Evolutionary conservation across 2,797 vertebrate genomes (phyloP), one percentile per base, ranked within the genome.

Genomic region (Euthynnus affinis): DNA sequence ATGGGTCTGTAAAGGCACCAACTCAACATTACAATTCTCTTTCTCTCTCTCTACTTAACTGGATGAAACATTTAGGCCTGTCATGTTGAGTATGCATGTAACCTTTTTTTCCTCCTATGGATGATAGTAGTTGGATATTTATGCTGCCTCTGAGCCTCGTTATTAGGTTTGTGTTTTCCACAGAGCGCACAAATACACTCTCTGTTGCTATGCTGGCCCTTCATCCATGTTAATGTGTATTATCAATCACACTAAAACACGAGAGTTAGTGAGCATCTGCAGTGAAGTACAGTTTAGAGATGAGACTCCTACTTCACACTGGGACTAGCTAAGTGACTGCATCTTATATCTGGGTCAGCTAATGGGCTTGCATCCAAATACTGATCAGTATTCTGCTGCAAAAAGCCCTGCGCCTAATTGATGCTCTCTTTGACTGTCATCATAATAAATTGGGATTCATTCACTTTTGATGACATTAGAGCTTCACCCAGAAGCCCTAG

Each of bases 391-490:
- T 85, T 82, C 76, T 40, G 62, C 56, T 58, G 58, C 46, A 83
- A 53, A 3, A 7, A 84, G 68, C 53, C 27, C 51, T 20, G 46
- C 51, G 63, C 22, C 70, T 85, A 89, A 87, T 81, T 86, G 79
- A 85, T 82, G 84, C 79, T 68, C 72, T 57, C 79, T 85, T 71
- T 82, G 68, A 87, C 84, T 86, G 80, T 78, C 89, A 86, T 90
- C 73, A 57, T 81, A 88, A 87, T 84, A 86, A 89, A 92, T 73
- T 85, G 58, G 73, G 68, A 80, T 90, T 88, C 71, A 82, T 91
- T 88, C 71, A 83, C 76, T 73, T 80, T 88, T 81, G 76, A 92
- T 85, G 82, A 78, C 62, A 88, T 83, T 81, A 87, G 59, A 66
- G 86, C 67, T 66, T 85, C 70, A 78, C 71, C 83, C 53, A 65